These are phyloP conservation scores for Synergus japonicus DNA, from an alignment of 2,888 invertebrate species.

Conservation along the genomic window DNA sequence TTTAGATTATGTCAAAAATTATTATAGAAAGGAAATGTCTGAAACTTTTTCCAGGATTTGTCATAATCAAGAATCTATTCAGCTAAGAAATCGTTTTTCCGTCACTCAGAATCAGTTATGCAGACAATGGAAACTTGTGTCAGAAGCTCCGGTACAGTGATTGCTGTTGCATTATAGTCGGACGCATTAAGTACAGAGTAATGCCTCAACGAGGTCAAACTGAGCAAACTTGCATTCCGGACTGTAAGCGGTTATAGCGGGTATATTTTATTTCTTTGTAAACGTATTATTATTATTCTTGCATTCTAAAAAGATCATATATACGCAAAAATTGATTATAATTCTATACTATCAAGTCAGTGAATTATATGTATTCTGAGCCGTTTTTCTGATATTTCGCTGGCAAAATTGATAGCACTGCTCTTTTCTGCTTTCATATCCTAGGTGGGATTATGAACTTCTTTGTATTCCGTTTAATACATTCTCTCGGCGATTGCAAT, in stretches of 20 bases:
- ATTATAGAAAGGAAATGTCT: background rate
- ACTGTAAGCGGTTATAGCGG: background rate
- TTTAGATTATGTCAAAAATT: background rate
- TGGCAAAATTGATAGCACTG: too few relatives aligned
- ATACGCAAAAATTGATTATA: background rate
- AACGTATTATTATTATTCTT: background rate
- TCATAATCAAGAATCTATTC: too few relatives aligned
- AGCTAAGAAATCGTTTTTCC: background rate
- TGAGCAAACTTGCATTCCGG: background rate
- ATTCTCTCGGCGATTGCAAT: too few relatives aligned
- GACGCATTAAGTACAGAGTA: conserved; percentile 34
- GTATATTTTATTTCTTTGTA: background rate
- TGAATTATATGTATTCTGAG: background rate
- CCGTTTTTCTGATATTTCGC: too few relatives aligned
- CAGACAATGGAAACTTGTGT: conserved; percentile 19
- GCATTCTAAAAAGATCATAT: fast-evolving
- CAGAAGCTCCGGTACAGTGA: conserved; percentile 44
- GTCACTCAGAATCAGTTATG: conserved; percentile 23
- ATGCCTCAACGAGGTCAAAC: conserved; percentile 2
- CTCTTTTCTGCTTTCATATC: too few relatives aligned
- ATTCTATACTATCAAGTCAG: background rate
- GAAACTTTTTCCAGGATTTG: background rate
- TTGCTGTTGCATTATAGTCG: conserved; percentile 47
- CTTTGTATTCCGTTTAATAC: too few relatives aligned
- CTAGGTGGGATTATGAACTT: too few relatives aligned